Base-by-base conservation (phyloP, 2,888 invertebrate species). In the Diloba caeruleocephala region DNA sequence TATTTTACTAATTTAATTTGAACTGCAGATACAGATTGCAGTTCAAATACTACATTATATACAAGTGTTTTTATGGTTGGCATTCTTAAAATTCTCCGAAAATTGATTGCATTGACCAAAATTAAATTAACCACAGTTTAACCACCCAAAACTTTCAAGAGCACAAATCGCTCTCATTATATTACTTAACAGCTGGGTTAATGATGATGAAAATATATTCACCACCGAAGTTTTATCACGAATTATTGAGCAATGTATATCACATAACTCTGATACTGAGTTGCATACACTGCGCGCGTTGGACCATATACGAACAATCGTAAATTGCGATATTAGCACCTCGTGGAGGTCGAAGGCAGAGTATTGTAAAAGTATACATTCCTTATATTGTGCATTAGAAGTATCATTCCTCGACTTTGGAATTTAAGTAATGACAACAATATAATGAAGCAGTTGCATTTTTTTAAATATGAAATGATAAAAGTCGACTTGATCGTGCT, bases 211-310 rank as follows among this genome's bases (percentile, higher is more conserved):
- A 71, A 70, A 66, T 23, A 19, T 53, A 37, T 66, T 55, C 46
- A 60, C 57, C 56, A 71, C 65, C 58, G 56, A 66, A 52, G 32
- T 39, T 53, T 71, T 72, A 81, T 75, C 81, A 84, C 79, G 82
- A 82, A 71, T 67, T 67, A 66, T 84, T 81, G 54, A 61, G 81
- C 66, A 83, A 85, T 61, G 23, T 26, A 6, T 49, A 71, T 69
- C 72, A 66, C 75, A 75, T 81, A 79, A 75, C 64, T 68, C 60
- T 69, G 65, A 61, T 57, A 61, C 56, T 50, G 54, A 63, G 67
- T 75, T 76, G 76, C 71, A 76, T 71, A 67, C 50, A 71, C 63
- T 70, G 68, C 61, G 67, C 68, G 69, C 74, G 57, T 61, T 71
- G 56, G 56, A 45, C 81, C 76, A 72, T 82, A 78, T 71, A 79